These are phyloP conservation scores for Zoanthus solanderi DNA, from an alignment of 92 coral and sea anemone genomes.

Conservation along the genomic window DNA sequence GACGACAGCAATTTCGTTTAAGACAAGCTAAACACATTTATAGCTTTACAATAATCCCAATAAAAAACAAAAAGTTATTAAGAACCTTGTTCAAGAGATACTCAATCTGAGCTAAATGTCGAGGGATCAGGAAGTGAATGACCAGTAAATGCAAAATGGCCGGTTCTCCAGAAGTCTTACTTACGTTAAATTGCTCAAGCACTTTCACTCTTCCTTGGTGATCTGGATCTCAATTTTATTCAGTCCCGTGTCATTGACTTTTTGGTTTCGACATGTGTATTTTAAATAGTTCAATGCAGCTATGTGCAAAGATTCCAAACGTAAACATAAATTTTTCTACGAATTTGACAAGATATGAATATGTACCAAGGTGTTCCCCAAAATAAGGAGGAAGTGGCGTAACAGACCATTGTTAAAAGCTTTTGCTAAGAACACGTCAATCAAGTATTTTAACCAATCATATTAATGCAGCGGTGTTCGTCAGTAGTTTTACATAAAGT, in stretches of 20 bases:
- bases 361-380: slow-evolving; percentile 43
- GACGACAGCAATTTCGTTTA: neutral
- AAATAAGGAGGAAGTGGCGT: slow-evolving; percentile 36
- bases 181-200: slow-evolving; percentile 13
- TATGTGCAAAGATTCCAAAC: neutral
- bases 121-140: slow-evolving; percentile 48
- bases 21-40: neutral
- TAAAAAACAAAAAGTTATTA: neutral
- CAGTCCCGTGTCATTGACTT: neutral
- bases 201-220: slow-evolving; percentile 1
- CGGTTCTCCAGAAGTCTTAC: slow-evolving; percentile 17
- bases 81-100: neutral
- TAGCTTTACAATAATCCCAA: neutral
- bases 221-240: neutral
- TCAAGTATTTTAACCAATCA: slow-evolving; percentile 30
- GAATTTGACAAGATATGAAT: neutral
- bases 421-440: slow-evolving; percentile 29
- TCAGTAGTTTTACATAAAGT: too few species aligned
- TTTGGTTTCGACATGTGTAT: slow-evolving; percentile 1
- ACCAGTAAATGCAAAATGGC: slow-evolving; percentile 43
- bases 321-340: slow-evolving; percentile 38
- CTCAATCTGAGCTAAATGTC: neutral
- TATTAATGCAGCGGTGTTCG: neutral
- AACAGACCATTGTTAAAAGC: slow-evolving; percentile 8
- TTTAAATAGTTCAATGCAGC: neutral